Percentiles rank a stretch among this genome's conserved stretches.
Conservation (phyloP, 1,140 invertebrate species). For the Pantala flavescens region DNA sequence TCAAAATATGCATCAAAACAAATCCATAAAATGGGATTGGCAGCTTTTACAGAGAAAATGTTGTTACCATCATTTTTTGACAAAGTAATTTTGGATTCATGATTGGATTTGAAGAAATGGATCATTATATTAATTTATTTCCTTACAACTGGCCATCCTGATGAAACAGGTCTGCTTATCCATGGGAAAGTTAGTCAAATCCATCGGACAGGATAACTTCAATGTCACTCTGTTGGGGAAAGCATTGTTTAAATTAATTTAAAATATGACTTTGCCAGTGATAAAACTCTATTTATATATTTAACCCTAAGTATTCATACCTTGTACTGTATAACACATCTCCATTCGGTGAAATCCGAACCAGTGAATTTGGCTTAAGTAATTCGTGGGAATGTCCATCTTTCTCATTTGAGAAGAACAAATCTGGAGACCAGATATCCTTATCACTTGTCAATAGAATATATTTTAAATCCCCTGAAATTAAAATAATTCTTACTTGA, state of each 20-base stretch:
- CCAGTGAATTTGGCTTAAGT: slow-evolving; percentile 32
- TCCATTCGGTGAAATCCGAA: slow-evolving; percentile 39
- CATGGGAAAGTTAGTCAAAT: slow-evolving; percentile 37
- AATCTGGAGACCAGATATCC: slow-evolving; percentile 42
- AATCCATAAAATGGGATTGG: no score
- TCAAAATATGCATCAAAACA: no score
- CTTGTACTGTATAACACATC: slow-evolving; percentile 39
- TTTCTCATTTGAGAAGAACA: slow-evolving; percentile 44
- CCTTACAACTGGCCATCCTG: slow-evolving; percentile 40
- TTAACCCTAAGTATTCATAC: slow-evolving; percentile 24
- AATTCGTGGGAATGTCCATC: slow-evolving; percentile 38
- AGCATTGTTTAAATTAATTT: not conserved
- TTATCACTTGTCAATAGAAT: slow-evolving; percentile 33
- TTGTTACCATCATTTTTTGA: no score
- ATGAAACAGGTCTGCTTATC: slow-evolving; percentile 38
- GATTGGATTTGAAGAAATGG: no score
- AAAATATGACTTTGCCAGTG: no score
- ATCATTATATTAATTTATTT: not conserved
- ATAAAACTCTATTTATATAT: slow-evolving; percentile 13
- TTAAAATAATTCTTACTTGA: not conserved
- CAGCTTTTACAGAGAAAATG: no score
- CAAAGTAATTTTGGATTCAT: no score
- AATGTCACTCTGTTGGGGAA: slow-evolving; percentile 32
- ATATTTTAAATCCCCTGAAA: slow-evolving; percentile 27
- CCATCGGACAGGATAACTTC: slow-evolving; percentile 39